Evolutionary conservation across 2,113 vertebrate species (phyloP), one percentile per base, ranked within the genome.

Genomic region (Trogon surrucura): DNA sequence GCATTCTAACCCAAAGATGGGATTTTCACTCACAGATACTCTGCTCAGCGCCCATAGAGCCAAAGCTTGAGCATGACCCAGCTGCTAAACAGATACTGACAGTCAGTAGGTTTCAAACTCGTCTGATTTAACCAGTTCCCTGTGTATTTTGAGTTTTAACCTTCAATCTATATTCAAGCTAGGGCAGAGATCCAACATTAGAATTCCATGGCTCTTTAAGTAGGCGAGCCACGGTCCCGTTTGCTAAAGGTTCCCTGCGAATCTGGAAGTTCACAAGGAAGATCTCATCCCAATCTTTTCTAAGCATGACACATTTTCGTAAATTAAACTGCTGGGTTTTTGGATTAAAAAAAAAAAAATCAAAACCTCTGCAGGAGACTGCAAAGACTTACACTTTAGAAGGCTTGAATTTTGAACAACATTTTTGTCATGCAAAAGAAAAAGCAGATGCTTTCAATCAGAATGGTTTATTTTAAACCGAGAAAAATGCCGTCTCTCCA

Each of bases 391-490:
- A 61, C 4, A 13, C 64, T 86, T 70, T 23, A 80, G 54, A 58
- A 29, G 19, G 32, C 75, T 80, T 72, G 4, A 38, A 60, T 92
- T 95, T 84, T 60, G 80, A 75, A 84, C 91, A 92, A 78, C 29
- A 67, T 69, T 80, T 93, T 50, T 83, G 83, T 70, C 64, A 71
- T 62, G 79, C 47, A 67, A 62, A 85, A 95, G 91, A 34, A 71
- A 80, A 94, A 90, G 51, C 96, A 96, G 95, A 95, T 96, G 93
- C 88, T 94, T 93, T 95, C 82, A 79, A 88, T 96, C 92, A 91
- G 54, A 69, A 75, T 9, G 60, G 95, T 88, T 96, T 94, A 95
- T 90, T 94, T 95, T 93, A 96, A 90, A 89, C 56, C 1, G 4
- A 50, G 72, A 54, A 89, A 58, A 93, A 93, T 25, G 79, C 1